Base-by-base conservation (phyloP, 2,888 invertebrate genomes). In the Papilio protenor region DNA sequence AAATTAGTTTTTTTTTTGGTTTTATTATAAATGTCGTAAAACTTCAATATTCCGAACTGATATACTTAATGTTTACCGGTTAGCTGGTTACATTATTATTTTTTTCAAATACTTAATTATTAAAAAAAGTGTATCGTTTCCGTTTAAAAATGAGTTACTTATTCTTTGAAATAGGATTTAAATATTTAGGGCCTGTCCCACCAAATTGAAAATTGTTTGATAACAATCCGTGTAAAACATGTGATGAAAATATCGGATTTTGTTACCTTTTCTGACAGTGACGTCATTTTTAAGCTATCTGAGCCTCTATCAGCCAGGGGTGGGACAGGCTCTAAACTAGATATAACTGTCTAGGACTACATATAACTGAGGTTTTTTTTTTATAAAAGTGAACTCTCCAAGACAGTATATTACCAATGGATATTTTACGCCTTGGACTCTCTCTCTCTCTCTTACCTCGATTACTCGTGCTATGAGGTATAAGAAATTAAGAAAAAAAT, bases 11-110 rank as follows among this genome's bases (percentile, higher is more conserved):
- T 49, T 45, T 71, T 27, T 23, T 40, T 70, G 1, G 40, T 40
- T 70, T 47, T 45, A 49, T 23, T 27, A 49, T 71, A 10, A 10
- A 71, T 49, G 14, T n/a, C 21, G 10, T 49, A 45, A 21, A 16
- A 49, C 49, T 23, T 49, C 27, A 71, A 52, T 27, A 27, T 27
- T 70, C 14, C 47, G 23, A 47, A 47, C 23, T 5, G 47, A 21
- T 70, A 70, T 23, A 47, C 47, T 70, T 70, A 23, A 49, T 70
- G 16, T 49, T 70, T 52, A 52, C 49, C 71, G 71, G 49, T 71
- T 71, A 16, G 1, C 49, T 71, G 49, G 16, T n/a, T 70, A 70
- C 49, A 71, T 71, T 49, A 8, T 23, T 47, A 69, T 70, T 70
- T 69, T 47, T 49, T 16, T 27, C 14, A 49, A 52, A 71, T 10